Conservation (phyloP, 2,113 vertebrate genomes). For the Chaetodon auriga region DNA sequence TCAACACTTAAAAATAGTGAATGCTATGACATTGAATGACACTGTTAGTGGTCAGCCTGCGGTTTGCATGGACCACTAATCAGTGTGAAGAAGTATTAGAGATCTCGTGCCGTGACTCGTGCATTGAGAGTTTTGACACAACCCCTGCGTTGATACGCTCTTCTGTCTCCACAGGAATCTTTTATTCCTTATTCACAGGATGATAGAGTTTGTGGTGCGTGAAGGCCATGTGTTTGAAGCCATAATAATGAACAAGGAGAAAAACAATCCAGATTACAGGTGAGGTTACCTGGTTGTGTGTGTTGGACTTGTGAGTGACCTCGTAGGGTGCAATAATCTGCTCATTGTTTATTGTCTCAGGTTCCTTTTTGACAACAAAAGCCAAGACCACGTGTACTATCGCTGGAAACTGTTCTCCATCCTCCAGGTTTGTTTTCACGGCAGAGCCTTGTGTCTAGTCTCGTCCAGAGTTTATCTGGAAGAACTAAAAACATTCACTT, state of each 20-base stretch:
- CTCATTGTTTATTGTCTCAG: constrained; percentile 61
- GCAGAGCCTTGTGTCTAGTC: not conserved
- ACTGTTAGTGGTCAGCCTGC: constrained; percentile 10
- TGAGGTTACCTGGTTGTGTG: constrained; percentile 7
- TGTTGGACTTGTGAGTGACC: not conserved
- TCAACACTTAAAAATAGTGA: not conserved
- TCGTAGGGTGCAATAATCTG: not conserved
- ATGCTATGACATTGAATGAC: constrained; percentile 3
- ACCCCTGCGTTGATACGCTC: constrained; percentile 61
- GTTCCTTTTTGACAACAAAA: constrained; percentile 89
- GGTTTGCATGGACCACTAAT: constrained; percentile 41
- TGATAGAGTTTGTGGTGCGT: constrained; percentile 90
- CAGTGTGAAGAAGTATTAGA: constrained; percentile 22
- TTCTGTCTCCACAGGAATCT: constrained; percentile 81
- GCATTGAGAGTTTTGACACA: constrained; percentile 31
- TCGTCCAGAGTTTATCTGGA: not conserved
- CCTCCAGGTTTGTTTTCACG: constrained; percentile 80
- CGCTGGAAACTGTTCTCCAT: constrained; percentile 88
- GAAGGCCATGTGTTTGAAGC: constrained; percentile 89
- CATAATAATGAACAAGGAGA: constrained; percentile 88
- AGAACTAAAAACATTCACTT: not conserved
- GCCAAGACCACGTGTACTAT: constrained; percentile 88
- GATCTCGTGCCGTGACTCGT: constrained; percentile 17
- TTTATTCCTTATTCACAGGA: constrained; percentile 87
- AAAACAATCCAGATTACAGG: constrained; percentile 87